phyloP scores from a whole-genome alignment of 1,140 invertebrate species.

The Drosophila trapezifrons region DNA sequence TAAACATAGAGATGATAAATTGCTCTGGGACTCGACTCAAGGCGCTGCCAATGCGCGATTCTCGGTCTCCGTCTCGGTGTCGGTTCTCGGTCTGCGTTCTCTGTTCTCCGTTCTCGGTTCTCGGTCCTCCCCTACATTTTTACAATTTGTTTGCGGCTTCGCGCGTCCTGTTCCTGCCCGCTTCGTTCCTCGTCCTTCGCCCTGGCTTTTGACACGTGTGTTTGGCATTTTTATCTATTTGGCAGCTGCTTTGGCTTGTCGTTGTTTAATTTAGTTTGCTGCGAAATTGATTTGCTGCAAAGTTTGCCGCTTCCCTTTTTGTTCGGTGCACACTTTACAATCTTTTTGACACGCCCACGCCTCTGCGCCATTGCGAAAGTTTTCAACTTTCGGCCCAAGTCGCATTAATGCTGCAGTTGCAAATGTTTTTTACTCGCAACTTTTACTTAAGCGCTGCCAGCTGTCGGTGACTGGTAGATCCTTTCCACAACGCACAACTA shows the following conservation, averaged over 20 bases:
- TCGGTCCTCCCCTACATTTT: slow-evolving; percentile 51
- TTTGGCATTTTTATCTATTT: slow-evolving; percentile 75
- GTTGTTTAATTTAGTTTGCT: slow-evolving; percentile 64
- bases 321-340: slow-evolving; percentile 8
- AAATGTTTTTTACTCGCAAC: slow-evolving; percentile 37
- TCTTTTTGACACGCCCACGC: slow-evolving; percentile 44
- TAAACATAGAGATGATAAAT: slow-evolving; percentile 83
- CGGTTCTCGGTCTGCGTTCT: background rate
- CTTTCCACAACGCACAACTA: slow-evolving; percentile 12
- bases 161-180: slow-evolving; percentile 37
- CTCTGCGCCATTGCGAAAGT: slow-evolving; percentile 9
- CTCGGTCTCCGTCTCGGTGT: slow-evolving; percentile 4
- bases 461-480: slow-evolving; percentile 23
- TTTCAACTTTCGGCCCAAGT: slow-evolving; percentile 51
- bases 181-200: background rate
- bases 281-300: slow-evolving; percentile 68
- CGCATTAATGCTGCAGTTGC: slow-evolving; percentile 52
- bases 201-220: slow-evolving; percentile 36
- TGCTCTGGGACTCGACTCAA: slow-evolving; percentile 73
- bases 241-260: slow-evolving; percentile 65
- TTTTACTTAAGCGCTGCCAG: slow-evolving; percentile 47
- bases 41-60: slow-evolving; percentile 65
- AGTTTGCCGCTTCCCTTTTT: slow-evolving; percentile 13
- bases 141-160: slow-evolving; percentile 81
- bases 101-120: background rate